Base-by-base conservation (phyloP, 2,113 vertebrate species). In the Oryzias curvinotus region DNA sequence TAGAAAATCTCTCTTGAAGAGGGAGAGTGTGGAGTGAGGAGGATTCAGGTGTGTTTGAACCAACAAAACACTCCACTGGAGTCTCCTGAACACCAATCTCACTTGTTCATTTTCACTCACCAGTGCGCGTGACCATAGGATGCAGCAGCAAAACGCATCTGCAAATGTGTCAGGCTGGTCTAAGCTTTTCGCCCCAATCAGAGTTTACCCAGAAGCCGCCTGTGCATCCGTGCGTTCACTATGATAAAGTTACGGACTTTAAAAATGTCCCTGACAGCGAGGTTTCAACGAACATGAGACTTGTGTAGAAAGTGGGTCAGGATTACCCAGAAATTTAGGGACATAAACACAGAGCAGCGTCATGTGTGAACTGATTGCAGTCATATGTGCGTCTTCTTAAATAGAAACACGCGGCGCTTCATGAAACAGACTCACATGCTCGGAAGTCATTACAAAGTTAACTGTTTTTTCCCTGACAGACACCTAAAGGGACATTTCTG, bases 371-470 rank as follows among this genome's bases (percentile, higher is more conserved):
- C 43, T 57, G 42, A 21, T 23, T 23, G 28, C 17, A 23, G 55
- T 15, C 7, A 47, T 25, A 36, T 26, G 47, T 28, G 42, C 25
- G 2, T 51, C 30, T 56, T 25, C 23, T n/a, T 16, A 1, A 21
- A 13, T 21, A 14, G 45, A 16, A 36, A 59, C 12, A n/a, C 12
- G 5, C 4, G 19, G 8, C 42, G 18, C 43, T 18, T 41, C 7
- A 18, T 42, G 25, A n/a, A 52, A 3, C 45, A 47, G 2, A 3
- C 10, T 3, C 47, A 17, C 52, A 8, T 5, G 47, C 30, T n/a
- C 46, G 13, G 51, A 57, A 65, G 25, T 41, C 19, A 1, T 16
- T 0, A 16, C 41, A 62, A 83, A 83, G 61, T 84, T 84, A 52
- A 75, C 64, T 75, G 25, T 78, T 71, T 65, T 13, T 8, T 5